Evolutionary conservation across 1,140 invertebrate species (phyloP).

Genomic region (Meloidogyne chitwoodi): DNA sequence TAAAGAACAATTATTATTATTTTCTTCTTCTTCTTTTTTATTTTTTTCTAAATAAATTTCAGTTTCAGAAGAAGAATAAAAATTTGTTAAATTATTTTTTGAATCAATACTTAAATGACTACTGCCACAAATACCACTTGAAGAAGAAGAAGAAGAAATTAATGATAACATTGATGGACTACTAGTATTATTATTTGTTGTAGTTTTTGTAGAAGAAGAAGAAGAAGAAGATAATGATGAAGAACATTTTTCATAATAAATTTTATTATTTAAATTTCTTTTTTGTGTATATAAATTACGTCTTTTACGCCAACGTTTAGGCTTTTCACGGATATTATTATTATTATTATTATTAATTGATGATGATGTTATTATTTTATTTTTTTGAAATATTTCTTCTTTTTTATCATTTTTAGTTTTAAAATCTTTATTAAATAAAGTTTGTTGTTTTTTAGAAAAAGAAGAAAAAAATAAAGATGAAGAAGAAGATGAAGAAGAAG

Average conservation of each 20-base stretch:
- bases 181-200: too few relatives aligned
- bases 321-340: not conserved
- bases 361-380: not conserved
- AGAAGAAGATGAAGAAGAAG: not conserved
- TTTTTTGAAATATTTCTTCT: not conserved
- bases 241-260: too few relatives aligned
- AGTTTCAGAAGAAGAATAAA: not conserved
- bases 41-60: not conserved
- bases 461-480: not conserved
- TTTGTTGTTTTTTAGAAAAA: not conserved
- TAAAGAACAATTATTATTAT: not conserved
- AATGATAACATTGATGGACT: not conserved
- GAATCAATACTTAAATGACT: not conserved
- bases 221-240: too few relatives aligned
- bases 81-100: not conserved
- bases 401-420: not conserved
- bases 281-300: not conserved
- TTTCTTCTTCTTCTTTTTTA: not conserved
- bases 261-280: too few relatives aligned
- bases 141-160: not conserved
- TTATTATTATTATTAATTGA: not conserved
- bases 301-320: not conserved
- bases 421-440: not conserved
- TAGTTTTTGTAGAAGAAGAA: too few relatives aligned
- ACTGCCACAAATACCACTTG: not conserved